Evolutionary conservation across 2,797 vertebrate genomes (phyloP).

Genomic region (Cyprinodon diabolis): DNA sequence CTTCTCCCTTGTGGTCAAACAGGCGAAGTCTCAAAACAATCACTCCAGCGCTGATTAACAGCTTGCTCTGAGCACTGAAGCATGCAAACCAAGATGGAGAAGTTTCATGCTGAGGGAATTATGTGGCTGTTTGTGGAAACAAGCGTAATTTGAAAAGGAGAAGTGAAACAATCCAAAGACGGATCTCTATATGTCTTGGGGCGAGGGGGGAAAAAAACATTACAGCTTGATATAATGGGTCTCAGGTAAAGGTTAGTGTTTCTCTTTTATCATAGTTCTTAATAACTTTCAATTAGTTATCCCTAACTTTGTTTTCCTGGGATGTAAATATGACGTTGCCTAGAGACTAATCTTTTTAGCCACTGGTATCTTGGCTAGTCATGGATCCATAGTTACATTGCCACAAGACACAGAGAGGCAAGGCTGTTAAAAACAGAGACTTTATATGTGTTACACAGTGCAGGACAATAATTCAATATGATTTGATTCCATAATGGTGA

Average conservation of each 20-base stretch:
- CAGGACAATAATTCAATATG: too few species aligned
- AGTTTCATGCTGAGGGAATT: slow-evolving; percentile 50
- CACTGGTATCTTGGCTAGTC: neutral
- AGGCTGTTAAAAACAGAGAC: too few species aligned
- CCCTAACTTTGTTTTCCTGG: neutral
- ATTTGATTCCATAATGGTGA: too few species aligned
- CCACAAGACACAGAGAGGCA: neutral
- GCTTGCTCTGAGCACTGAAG: slow-evolving; percentile 47
- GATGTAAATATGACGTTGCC: neutral
- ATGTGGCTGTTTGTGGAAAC: slow-evolving; percentile 50
- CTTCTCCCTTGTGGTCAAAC: slow-evolving; percentile 18
- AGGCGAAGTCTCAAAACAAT: slow-evolving; percentile 66
- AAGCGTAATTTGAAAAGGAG: slow-evolving; percentile 27
- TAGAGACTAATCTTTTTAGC: neutral
- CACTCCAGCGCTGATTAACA: slow-evolving; percentile 66
- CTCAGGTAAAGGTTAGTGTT: neutral
- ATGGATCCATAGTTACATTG: neutral
- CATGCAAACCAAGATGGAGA: slow-evolving; percentile 54
- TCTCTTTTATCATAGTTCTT: neutral
- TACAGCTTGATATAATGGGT: neutral
- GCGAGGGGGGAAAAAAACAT: neutral
- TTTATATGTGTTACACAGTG: neutral
- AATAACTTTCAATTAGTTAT: neutral
- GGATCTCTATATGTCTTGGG: slow-evolving; percentile 5
- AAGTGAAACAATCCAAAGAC: slow-evolving; percentile 30